These are phyloP conservation scores for Lanistes nyassanus DNA, from an alignment of 1,140 invertebrate genomes.

Conservation along the genomic window DNA sequence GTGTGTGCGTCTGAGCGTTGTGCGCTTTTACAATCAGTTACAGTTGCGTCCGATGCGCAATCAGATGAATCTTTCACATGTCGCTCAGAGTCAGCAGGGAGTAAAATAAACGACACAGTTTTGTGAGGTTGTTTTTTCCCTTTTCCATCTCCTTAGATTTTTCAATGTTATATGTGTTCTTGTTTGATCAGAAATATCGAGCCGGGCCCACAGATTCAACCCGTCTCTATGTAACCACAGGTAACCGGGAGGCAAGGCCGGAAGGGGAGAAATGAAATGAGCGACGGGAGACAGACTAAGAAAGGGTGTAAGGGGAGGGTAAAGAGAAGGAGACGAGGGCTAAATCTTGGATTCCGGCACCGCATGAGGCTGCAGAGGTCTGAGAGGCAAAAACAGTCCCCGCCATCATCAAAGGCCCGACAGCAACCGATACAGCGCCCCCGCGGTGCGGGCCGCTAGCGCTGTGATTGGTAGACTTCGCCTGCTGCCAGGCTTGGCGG, in stretches of 20 bases:
- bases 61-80: not conserved
- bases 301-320: not conserved
- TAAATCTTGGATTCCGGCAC: constrained; percentile 15
- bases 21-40: not conserved
- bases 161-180: not conserved
- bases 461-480: constrained; percentile 20
- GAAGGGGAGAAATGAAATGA: not conserved
- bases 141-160: not conserved
- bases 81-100: not conserved
- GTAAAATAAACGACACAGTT: not conserved
- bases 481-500: constrained; percentile 12
- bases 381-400: constrained; percentile 18
- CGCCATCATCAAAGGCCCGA: constrained; percentile 12
- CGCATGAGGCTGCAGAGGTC: not conserved
- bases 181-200: not conserved
- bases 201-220: not conserved
- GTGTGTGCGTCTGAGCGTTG: constrained; percentile 4
- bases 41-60: not conserved
- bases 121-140: not conserved
- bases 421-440: constrained; percentile 25
- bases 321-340: constrained; percentile 10
- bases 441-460: constrained; percentile 7
- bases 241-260: not conserved
- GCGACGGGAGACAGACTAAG: constrained; percentile 5
- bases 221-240: not conserved